phyloP scores from a whole-genome alignment of 2,888 invertebrate genomes.

The Piscicola geometra region DNA sequence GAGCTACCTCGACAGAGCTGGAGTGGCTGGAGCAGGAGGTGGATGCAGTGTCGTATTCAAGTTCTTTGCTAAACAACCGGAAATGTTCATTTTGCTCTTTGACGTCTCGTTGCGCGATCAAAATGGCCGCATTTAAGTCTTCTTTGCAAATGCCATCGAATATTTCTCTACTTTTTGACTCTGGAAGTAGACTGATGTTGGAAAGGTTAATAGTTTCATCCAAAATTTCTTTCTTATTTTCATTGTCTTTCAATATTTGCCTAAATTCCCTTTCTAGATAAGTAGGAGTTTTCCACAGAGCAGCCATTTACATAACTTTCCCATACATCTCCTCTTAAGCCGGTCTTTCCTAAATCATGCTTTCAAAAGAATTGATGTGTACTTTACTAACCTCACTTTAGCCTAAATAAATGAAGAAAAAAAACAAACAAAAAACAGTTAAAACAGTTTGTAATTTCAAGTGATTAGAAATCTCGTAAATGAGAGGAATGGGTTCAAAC shows the following conservation, averaged over 20 bases:
- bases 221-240: neutral
- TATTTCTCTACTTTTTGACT: neutral
- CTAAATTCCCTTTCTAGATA: constrained; percentile 1
- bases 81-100: neutral
- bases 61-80: neutral
- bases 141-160: constrained; percentile 2
- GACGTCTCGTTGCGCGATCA: constrained; percentile 3
- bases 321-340: neutral
- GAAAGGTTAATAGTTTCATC: constrained; percentile 4
- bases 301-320: neutral
- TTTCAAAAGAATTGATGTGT: neutral
- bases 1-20: neutral
- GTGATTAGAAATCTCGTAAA: neutral
- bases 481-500: constrained; percentile 8
- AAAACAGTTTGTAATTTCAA: too few species aligned
- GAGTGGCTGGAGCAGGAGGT: neutral
- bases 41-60: neutral
- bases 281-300: neutral
- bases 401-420: too few species aligned
- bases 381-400: neutral
- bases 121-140: neutral
- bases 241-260: constrained; percentile 1
- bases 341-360: neutral
- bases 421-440: too few species aligned
- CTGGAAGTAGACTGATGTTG: neutral